Base-by-base conservation (phyloP, 2,888 invertebrate genomes). In the Ischnus inquisitorius region DNA sequence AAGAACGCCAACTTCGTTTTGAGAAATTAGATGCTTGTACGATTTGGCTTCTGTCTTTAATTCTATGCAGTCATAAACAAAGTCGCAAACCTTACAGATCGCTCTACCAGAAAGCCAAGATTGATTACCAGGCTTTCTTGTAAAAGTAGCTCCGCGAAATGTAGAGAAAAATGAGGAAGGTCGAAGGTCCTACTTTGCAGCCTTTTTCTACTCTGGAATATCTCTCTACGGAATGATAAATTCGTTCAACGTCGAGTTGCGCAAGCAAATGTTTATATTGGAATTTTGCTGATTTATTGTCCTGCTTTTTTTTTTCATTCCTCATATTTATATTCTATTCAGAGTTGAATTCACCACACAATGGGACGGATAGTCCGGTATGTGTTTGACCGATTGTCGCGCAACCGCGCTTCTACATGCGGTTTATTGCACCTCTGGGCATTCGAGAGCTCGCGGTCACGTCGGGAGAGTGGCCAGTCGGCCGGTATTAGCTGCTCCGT, bases 361-460 rank as follows among this genome's bases (percentile, higher is more conserved):
- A 16, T 6, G 1, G 51, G 6, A 19, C 51, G 16, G 19, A 51
- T 16, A 22, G 12, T 16, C 54, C 54, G 19, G 19, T 8, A 22
- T 54, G 8, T 54, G 10, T 10, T 12, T 54, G 54, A 54, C 22
- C 10, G 54, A 22, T 10, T 16, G 54, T 54, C 54, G 22, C 16
- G 22, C 10, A 19, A 54, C 22, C 12, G 22, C 19, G 54, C 54
- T 54, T n/a, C 43, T 19, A 19, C 34, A 34, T 34, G 51, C 16
- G 19, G 51, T 51, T 51, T 8, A 51, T 51, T 51, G 51, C 1
- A 19, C 51, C 51, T 19, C 19, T 10, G 54, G 54, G 54, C 19
- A 22, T 54, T 54, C 54, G 54, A 22, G 22, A 54, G 54, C 54
- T 54, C 12, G 54, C 54, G 54, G 54, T 34, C 54, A 19, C 19